Base-by-base conservation (phyloP, 2,888 invertebrate genomes). In the Stramonita haemastoma region DNA sequence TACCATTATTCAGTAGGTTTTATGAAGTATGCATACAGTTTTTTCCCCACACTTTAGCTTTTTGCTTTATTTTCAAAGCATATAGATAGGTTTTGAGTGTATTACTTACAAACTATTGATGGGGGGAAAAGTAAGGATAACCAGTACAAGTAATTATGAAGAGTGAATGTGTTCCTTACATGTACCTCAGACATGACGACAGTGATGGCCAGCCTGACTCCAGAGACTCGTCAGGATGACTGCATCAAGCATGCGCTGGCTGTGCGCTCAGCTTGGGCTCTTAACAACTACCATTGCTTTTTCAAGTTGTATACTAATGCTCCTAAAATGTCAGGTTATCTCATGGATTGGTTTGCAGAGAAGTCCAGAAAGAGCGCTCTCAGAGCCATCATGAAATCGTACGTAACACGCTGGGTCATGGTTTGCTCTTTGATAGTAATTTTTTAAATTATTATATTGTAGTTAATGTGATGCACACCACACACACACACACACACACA, bases 331-430 rank as follows among this genome's bases (percentile, higher is more conserved):
- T 98, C 98, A 85, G 98, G 98, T 90, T 99, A 98, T 96, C 97
- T 99, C 93, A 98, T 99, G 97, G 99, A 99, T 96, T 99, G 99
- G 98, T 99, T 99, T 97, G 97, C 98, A 95, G 98, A 98, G 93
- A 97, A 99, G 95, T 99, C 99, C 96, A 97, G 99, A 95, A 99
- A 98, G 96, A 97, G 97, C 94, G 99, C 99, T 95, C 97, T 99
- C 95, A 98, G 98, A 96, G 97, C 97, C 96, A 98, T 99, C 96
- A 97, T 99, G 93, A 99, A 99, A 97, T 98, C 99, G 99, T 99
- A 98, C 97, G 99, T 98, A 97, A 22, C 36, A 26, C 81, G 22
- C 81, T 36, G 22, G 81, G 81, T 46, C 29, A 83, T 22, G 32
- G 29, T 46, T 17, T 46, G 46, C 46, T 46, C 8, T 46, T 46